Conservation (phyloP, 2,888 invertebrate genomes). For the Oligia fasciuncula region DNA sequence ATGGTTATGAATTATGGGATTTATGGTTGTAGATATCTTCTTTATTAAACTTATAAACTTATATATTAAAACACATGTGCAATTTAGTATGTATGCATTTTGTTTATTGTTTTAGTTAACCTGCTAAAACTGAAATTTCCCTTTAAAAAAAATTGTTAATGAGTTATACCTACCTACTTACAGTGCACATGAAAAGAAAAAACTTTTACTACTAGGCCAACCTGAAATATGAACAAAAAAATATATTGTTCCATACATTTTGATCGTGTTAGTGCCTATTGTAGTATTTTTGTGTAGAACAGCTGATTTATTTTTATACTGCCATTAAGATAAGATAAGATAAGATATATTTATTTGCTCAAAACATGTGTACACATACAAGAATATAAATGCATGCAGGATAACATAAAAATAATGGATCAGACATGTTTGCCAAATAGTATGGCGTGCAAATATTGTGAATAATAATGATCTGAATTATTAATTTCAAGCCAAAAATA, state of each 20-base stretch:
- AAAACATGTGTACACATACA: too few relatives aligned
- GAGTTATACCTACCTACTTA: not conserved
- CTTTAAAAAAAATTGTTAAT: not conserved
- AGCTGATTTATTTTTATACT: not conserved
- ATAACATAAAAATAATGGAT: too few relatives aligned
- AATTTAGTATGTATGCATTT: not conserved
- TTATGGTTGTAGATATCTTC: not conserved
- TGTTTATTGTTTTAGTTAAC: too few relatives aligned
- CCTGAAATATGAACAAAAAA: not conserved
- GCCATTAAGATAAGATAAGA: too few relatives aligned
- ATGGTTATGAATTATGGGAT: not conserved
- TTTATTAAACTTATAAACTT: not conserved
- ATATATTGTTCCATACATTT: not conserved
- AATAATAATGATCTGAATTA: too few relatives aligned
- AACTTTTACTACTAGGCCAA: not conserved
- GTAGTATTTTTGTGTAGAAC: not conserved
- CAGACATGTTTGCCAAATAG: too few relatives aligned
- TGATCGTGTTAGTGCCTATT: not conserved
- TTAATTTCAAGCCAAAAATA: too few relatives aligned
- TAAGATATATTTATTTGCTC: too few relatives aligned
- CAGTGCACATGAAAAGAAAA: not conserved
- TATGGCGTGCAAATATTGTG: too few relatives aligned
- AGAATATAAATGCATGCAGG: too few relatives aligned
- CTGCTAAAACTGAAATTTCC: not conserved
- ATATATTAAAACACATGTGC: not conserved